Conservation (phyloP, 2,797 vertebrate genomes). For the Catharus ustulatus region DNA sequence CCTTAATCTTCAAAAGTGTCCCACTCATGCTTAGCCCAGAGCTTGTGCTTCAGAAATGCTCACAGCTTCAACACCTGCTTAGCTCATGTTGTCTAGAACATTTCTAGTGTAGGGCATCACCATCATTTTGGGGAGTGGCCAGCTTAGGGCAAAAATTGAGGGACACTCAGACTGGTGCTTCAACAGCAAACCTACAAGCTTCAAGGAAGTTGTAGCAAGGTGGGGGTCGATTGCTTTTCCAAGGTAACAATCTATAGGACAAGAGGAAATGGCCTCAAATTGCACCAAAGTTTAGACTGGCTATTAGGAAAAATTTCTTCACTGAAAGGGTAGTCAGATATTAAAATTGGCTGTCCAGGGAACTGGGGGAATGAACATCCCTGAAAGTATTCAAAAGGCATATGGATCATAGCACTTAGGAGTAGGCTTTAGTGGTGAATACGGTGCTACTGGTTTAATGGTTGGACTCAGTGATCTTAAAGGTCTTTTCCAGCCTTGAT, state of each 20-base stretch:
- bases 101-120: not conserved
- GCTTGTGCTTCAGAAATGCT: not conserved
- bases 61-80: not conserved
- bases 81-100: not conserved
- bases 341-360: not conserved
- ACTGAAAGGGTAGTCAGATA: not conserved
- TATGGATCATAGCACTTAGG: not conserved
- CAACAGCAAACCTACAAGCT: not conserved
- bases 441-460: not conserved
- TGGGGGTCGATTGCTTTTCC: rapidly evolving
- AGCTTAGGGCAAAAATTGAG: not conserved
- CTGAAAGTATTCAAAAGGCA: not conserved
- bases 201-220: not conserved
- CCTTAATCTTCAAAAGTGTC: not conserved
- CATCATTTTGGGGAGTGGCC: not conserved
- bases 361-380: not conserved
- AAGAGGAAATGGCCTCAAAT: not conserved
- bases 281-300: not conserved
- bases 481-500: not conserved
- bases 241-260: not conserved
- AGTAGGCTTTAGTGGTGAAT: not conserved
- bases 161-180: not conserved
- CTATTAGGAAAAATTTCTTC: not conserved
- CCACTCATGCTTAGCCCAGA: not conserved
- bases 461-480: not conserved